These are phyloP conservation scores for Rallus limicola DNA, from an alignment of 2,113 vertebrate genomes.

Conservation along the genomic window DNA sequence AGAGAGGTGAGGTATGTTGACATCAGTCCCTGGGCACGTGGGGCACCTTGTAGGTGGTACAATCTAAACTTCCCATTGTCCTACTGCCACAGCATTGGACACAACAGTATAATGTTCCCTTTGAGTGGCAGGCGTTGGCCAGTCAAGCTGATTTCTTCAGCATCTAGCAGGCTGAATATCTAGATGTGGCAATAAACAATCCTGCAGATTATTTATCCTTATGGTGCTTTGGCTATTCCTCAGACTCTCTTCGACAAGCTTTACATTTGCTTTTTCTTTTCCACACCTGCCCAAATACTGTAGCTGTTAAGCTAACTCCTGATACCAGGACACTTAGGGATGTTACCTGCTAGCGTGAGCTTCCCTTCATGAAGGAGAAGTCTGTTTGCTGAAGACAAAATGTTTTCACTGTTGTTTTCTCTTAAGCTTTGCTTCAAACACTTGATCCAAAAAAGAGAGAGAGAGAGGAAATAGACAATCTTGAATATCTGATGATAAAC, in stretches of 20 bases:
- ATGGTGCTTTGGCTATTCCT: not conserved
- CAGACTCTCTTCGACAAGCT: not conserved
- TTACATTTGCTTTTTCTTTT: not conserved
- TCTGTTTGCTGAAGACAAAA: constrained; percentile 81
- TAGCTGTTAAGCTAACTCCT: not conserved
- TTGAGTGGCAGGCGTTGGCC: not conserved
- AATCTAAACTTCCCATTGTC: not conserved
- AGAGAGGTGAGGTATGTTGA: not conserved
- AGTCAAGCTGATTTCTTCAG: not conserved
- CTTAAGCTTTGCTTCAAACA: constrained; percentile 87
- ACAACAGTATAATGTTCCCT: not conserved
- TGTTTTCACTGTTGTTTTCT: constrained; percentile 83
- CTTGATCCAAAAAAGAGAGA: constrained; percentile 67
- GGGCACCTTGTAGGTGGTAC: not conserved
- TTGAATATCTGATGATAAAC: not conserved
- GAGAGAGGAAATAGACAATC: not conserved
- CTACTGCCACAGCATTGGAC: not conserved
- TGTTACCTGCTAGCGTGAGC: constrained; percentile 82
- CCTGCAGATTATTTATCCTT: not conserved
- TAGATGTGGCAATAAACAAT: not conserved
- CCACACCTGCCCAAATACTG: not conserved
- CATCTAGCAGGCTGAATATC: not conserved
- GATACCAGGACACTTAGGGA: not conserved
- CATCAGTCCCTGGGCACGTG: accelerated
- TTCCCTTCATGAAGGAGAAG: constrained; percentile 86